Base-by-base conservation (phyloP, 1,140 invertebrate species). In the Drosophila takahashii region DNA sequence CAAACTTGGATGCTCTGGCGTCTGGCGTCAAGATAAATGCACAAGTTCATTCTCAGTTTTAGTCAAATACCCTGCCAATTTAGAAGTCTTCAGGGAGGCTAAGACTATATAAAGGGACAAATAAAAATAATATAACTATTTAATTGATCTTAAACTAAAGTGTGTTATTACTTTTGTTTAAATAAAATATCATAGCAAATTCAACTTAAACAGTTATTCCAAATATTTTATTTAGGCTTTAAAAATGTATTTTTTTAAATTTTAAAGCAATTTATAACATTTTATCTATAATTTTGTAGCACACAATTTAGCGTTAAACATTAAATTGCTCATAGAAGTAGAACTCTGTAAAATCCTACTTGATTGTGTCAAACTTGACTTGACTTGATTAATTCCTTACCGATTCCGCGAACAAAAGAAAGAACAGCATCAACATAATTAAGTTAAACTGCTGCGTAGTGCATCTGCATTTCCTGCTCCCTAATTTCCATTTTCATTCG, bases 31-130 rank as follows among this genome's bases (percentile, higher is more conserved):
- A 87, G 83, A 87, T 87, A 87, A 87, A 89, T 87, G 83, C 84
- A 87, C 84, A 87, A 87, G 83, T 87, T 87, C 84, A 87, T 87
- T 87, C 87, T 89, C 56, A 64, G 64, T 65, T 80, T 66, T 29
- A 57, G 37, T 54, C 69, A 67, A 16, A 61, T 81, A 66, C 79
- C 57, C 79, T 70, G 34, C 34, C 45, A 16, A 42, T 42, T 37
- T 15, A 16, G 13, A 4, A 8, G 32, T 37, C n/a, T n/a, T 53
- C 3, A 4, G 16, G 15, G 26, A 13, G 16, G n/a, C 42, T 27
- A 26, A 16, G 54, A 2, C 47, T 8, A 1, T 32, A 0, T 2
- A 32, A 32, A 9, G 6, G 29, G 29, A 1, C 6, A 29, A 29
- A 29, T 29, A 29, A 29, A 29, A 8, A 1, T 7, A 29, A 7